phyloP scores from a whole-genome alignment of 2,888 invertebrate genomes.

The Pilophorus perplexus region DNA sequence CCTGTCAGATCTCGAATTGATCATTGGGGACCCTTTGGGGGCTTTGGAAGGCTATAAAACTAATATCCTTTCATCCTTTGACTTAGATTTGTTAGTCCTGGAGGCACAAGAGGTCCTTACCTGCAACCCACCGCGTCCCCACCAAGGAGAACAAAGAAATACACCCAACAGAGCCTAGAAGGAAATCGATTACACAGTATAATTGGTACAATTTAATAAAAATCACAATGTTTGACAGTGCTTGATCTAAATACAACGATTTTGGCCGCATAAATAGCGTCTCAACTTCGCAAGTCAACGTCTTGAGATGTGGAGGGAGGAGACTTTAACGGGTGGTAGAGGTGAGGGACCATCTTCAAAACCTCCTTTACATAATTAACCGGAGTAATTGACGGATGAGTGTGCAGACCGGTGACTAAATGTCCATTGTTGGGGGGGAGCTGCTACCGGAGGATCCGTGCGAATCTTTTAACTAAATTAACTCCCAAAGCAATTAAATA shows the following conservation, averaged over 20 bases:
- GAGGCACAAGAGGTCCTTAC: no score
- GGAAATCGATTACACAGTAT: no score
- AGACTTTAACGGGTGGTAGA: slow-evolving; percentile 13
- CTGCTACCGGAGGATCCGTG: no score
- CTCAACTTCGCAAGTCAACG: no score
- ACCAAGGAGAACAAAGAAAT: no score
- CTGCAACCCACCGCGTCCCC: no score
- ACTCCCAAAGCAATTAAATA: slow-evolving; percentile 31
- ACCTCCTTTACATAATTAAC: slow-evolving; percentile 36
- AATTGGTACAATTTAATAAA: no score
- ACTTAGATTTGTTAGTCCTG: slow-evolving; percentile 11
- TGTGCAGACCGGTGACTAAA: slow-evolving; percentile 15
- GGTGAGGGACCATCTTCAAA: slow-evolving; percentile 10
- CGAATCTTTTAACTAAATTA: slow-evolving; percentile 8
- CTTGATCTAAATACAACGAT: no score
- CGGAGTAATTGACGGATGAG: slow-evolving; percentile 32
- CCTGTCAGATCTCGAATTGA: background rate
- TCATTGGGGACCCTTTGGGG: background rate
- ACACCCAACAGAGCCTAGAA: no score
- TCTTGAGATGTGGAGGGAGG: slow-evolving; percentile 17
- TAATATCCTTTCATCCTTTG: background rate
- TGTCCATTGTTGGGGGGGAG: slow-evolving; percentile 38
- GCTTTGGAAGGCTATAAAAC: background rate
- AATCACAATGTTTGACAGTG: no score
- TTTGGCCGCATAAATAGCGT: no score